Conservation (phyloP, 2,797 vertebrate genomes). For the Macrochelys suwanniensis region DNA sequence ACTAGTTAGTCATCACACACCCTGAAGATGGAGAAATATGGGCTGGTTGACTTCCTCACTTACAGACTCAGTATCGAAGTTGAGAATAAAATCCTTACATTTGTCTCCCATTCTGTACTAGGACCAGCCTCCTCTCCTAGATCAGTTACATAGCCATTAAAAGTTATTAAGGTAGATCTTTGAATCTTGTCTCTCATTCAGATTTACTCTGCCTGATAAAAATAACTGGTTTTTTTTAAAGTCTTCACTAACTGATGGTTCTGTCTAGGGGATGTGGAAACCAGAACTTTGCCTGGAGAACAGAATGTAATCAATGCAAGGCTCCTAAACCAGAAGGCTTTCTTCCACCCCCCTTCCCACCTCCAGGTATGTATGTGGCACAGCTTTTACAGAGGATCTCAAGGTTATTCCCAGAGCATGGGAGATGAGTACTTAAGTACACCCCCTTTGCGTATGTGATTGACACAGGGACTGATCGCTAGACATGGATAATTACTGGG, state of each 20-base stretch:
- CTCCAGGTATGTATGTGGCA: conserved; percentile 83
- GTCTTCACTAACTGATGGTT: not conserved
- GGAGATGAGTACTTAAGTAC: not conserved
- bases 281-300: conserved; percentile 99
- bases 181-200: not conserved
- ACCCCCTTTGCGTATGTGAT: not conserved
- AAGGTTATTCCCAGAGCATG: rapidly evolving
- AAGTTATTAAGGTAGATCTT: not conserved
- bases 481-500: not conserved
- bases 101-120: not conserved
- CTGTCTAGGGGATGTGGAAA: conserved; percentile 90
- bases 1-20: not conserved
- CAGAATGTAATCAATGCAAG: conserved; percentile 99
- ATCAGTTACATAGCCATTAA: not conserved
- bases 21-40: no score
- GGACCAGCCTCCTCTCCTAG: not conserved
- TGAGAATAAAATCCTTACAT: not conserved
- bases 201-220: no score
- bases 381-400: rapidly evolving
- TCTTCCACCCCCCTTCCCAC: conserved; percentile 91
- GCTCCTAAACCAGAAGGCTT: conserved; percentile 96
- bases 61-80: not conserved
- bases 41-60: not conserved
- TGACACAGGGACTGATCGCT: rapidly evolving
- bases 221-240: rapidly evolving